These are phyloP conservation scores for Phortica okadai DNA, from an alignment of 2,888 invertebrate species.

Conservation along the genomic window DNA sequence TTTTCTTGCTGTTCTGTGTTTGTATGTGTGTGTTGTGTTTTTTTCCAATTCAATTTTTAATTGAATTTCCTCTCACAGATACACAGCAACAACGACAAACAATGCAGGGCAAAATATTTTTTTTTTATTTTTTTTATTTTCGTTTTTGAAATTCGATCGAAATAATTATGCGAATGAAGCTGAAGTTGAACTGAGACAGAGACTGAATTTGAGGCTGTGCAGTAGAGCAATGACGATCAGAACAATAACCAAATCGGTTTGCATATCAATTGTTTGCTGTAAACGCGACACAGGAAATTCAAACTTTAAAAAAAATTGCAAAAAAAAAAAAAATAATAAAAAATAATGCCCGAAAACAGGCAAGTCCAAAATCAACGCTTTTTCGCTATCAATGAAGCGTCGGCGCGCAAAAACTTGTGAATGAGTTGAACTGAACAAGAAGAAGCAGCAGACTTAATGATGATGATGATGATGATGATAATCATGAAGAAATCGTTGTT, in stretches of 20 bases:
- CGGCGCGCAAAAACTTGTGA: background rate
- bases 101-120: constrained; percentile 21
- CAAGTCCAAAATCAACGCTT: constrained; percentile 18
- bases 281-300: constrained; percentile 65
- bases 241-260: constrained; percentile 47
- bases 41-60: constrained; percentile 18
- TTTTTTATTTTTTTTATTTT: background rate
- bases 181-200: background rate
- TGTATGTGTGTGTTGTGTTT: background rate
- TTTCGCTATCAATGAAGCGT: constrained; percentile 29
- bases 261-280: constrained; percentile 57
- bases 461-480: background rate
- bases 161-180: constrained; percentile 55
- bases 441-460: background rate
- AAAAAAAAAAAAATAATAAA: background rate
- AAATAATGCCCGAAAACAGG: constrained; percentile 26
- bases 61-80: constrained; percentile 27
- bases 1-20: background rate
- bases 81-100: constrained; percentile 7
- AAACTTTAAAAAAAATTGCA: constrained; percentile 55
- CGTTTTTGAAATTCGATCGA: constrained; percentile 67
- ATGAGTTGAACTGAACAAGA: constrained; percentile 1
- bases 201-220: background rate
- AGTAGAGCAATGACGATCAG: constrained; percentile 24
- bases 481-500: background rate